Evolutionary conservation across 1,140 invertebrate species (phyloP).

Genomic region (Chymomyza costata): DNA sequence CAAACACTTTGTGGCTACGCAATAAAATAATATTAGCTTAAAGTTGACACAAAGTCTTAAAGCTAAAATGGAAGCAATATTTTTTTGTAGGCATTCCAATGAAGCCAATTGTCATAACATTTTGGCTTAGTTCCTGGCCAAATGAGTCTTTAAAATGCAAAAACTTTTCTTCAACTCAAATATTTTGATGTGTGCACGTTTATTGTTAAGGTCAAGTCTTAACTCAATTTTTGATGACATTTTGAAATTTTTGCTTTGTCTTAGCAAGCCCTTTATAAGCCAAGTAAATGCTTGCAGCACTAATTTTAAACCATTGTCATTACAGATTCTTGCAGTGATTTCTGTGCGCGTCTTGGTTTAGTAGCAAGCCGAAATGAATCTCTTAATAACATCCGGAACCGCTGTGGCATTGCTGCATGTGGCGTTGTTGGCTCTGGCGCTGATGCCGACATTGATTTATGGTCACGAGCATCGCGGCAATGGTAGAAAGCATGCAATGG

Average conservation of each 20-base stretch:
- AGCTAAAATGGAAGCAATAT: too few species aligned
- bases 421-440: slow-evolving; percentile 24
- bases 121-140: too few species aligned
- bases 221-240: too few species aligned
- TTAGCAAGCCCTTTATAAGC: neutral
- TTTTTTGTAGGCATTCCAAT: too few species aligned
- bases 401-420: slow-evolving; percentile 23
- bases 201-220: neutral
- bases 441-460: slow-evolving; percentile 39
- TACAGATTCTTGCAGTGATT: slow-evolving; percentile 14
- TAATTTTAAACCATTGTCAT: slow-evolving; percentile 20
- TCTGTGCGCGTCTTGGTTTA: neutral
- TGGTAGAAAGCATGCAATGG: slow-evolving; percentile 16
- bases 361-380: slow-evolving; percentile 32
- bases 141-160: slow-evolving; percentile 10
- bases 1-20: neutral
- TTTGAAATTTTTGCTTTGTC: neutral
- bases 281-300: slow-evolving; percentile 1
- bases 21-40: too few species aligned
- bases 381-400: slow-evolving; percentile 22
- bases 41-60: too few species aligned
- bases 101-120: too few species aligned
- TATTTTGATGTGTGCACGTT: too few species aligned
- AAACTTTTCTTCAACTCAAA: too few species aligned
- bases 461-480: slow-evolving; percentile 26